Conservation (phyloP, 2,113 vertebrate genomes). For the Vulpes vulpes region DNA sequence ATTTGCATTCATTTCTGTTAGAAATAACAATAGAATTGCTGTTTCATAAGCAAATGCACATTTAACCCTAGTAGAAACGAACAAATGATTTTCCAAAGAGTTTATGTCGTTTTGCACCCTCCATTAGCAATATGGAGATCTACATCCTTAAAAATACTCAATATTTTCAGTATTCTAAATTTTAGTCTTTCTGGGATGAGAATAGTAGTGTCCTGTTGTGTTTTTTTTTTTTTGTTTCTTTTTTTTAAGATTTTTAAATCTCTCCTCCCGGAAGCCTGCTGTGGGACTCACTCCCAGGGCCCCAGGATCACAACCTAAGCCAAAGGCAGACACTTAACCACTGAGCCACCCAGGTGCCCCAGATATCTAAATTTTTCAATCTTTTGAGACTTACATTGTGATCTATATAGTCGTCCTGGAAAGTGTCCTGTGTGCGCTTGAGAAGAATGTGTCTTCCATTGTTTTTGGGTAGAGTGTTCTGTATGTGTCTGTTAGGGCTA, state of each 20-base stretch:
- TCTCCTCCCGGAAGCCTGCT: no score
- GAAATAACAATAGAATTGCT: background rate
- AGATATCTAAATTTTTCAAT: background rate
- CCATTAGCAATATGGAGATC: background rate
- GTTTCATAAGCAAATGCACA: background rate
- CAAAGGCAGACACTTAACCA: no score
- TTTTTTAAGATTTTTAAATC: no score
- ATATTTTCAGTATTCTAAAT: background rate
- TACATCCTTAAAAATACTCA: background rate
- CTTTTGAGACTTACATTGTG: background rate
- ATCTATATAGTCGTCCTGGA: background rate
- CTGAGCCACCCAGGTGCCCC: no score
- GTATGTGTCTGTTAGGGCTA: background rate
- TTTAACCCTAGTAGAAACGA: slow-evolving; percentile 33
- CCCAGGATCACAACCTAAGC: no score
- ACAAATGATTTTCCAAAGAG: slow-evolving; percentile 7
- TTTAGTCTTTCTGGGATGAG: background rate
- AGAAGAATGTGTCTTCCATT: background rate
- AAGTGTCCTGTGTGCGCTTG: background rate
- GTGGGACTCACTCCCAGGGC: no score
- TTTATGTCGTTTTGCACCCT: background rate
- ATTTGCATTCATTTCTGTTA: slow-evolving; percentile 25
- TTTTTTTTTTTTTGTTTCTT: no score
- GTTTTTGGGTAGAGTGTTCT: background rate
- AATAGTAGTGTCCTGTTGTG: background rate